Percentiles rank a stretch among this genome's conserved stretches.
Evolutionary conservation across 2,113 vertebrate genomes (phyloP).

Genomic region (Regulus satrapa): DNA sequence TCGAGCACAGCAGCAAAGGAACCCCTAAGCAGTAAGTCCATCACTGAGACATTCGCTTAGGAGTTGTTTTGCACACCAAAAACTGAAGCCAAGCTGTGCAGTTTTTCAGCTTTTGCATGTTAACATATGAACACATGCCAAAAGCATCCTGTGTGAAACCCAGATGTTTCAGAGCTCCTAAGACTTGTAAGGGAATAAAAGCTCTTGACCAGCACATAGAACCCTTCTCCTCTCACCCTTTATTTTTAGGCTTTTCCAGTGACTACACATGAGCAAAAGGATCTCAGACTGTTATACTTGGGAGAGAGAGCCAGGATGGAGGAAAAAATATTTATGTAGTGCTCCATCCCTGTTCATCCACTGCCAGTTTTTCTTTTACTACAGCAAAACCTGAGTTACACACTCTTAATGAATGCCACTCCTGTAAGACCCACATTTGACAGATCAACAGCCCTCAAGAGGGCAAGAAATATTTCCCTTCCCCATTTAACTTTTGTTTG

Average conservation of each 20-base stretch:
- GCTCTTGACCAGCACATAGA: background rate
- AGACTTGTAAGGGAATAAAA: background rate
- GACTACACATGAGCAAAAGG: background rate
- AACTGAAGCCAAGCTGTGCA: background rate
- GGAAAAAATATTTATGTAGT: background rate
- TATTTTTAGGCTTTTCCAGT: background rate
- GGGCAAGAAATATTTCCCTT: background rate
- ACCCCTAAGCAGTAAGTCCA: background rate
- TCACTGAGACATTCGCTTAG: background rate
- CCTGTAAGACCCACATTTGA: background rate
- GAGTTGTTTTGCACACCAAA: background rate
- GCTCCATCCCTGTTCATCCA: background rate
- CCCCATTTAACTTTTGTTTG: conserved; percentile 8
- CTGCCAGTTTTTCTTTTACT: background rate
- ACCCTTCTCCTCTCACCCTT: background rate
- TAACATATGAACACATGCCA: background rate
- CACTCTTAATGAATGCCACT: background rate
- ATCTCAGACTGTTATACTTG: background rate
- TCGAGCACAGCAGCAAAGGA: background rate
- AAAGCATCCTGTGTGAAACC: background rate
- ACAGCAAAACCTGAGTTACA: background rate
- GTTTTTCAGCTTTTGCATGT: background rate
- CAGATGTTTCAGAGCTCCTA: background rate
- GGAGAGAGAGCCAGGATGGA: background rate
- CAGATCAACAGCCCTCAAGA: background rate